Evolutionary conservation across 2,113 vertebrate species (phyloP), one percentile per base, ranked within the genome.

Genomic region (Xyrauchen texanus): DNA sequence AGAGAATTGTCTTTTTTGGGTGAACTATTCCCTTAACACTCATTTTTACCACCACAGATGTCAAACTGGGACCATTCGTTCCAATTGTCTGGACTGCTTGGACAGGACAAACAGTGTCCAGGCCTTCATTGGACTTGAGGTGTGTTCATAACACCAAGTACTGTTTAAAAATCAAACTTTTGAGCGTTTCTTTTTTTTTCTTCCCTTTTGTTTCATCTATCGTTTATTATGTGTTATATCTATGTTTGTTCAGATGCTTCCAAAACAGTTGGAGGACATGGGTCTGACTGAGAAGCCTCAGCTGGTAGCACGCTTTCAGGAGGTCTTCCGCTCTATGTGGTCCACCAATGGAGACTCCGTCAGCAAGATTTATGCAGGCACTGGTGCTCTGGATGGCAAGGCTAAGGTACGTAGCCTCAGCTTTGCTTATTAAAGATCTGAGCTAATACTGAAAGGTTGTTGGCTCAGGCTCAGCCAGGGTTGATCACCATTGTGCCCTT

Each of bases 321-420:
- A 99, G 87, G 98, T 99, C 57, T 99, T 98, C 83, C 93, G 97
- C 80, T 95, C 96, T 77, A 98, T 99, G 97, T 99, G 98, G 98
- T 96, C 97, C 53, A 92, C 93, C 81, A 98, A 98, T 65, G 98
- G 98, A 53, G 98, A 99, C 85, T 98, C 96, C 0, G 87, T 99
- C 90, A 99, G 98, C 91, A 99, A 99, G 92, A 99, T 99, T 85
- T 99, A 99, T 49, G 97, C 98, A 4, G 98, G 98, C 71, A 99
- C 98, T 0, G 98, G 98, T 44, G 98, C 98, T 52, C 93, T 99
- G 55, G 98, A 99, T 89, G 98, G 98, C 76, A 99, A 99, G 85
- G 97, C 98, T 2, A 99, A 99, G 97, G 98, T 99, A 93, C 16
- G 75, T 21, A 60, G 8, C 42, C 8, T 55, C 12, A 5, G 21